Percentiles rank a stretch among this genome's conserved stretches.
phyloP scores from a whole-genome alignment of 1,140 invertebrate genomes.

The Trigoniulus corallinus region DNA sequence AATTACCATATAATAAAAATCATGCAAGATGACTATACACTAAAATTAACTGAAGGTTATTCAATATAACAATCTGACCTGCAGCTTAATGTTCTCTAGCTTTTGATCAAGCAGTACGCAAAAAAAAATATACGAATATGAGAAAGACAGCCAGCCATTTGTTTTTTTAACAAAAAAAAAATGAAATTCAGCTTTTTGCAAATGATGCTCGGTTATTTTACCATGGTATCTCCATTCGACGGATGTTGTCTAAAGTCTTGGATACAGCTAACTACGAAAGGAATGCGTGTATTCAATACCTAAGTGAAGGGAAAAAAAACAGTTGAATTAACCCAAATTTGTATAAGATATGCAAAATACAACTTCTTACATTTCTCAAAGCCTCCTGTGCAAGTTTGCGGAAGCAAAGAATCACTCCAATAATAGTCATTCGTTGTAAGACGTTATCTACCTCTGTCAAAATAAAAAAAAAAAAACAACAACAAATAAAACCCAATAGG shows the following conservation, averaged over 20 bases:
- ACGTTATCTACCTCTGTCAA: constrained; percentile 69
- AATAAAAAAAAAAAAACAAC: constrained; percentile 13
- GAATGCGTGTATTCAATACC: constrained; percentile 74
- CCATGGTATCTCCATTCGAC: constrained; percentile 75
- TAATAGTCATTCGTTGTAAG: constrained; percentile 89
- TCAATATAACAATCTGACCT: constrained; percentile 2
- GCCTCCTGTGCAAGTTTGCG: constrained; percentile 82
- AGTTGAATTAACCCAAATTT: background rate
- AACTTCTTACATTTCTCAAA: constrained; percentile 58
- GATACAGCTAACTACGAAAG: constrained; percentile 90
- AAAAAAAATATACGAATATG: no score
- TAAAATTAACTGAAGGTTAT: background rate
- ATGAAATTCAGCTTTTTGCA: no score
- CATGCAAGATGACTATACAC: background rate
- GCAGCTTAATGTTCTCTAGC: background rate
- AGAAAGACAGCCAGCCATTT: no score
- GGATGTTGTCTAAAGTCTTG: constrained; percentile 85
- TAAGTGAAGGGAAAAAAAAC: constrained; percentile 11
- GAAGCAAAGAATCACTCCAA: constrained; percentile 93
- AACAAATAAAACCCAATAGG: constrained; percentile 4
- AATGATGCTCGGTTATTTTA: no score
- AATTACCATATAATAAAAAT: background rate
- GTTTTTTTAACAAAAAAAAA: no score
- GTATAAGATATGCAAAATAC: background rate
- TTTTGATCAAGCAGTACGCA: no score